Percentiles rank a stretch among this genome's conserved stretches.
Conservation (phyloP, 2,797 vertebrate genomes). For the Octomys mimax region DNA sequence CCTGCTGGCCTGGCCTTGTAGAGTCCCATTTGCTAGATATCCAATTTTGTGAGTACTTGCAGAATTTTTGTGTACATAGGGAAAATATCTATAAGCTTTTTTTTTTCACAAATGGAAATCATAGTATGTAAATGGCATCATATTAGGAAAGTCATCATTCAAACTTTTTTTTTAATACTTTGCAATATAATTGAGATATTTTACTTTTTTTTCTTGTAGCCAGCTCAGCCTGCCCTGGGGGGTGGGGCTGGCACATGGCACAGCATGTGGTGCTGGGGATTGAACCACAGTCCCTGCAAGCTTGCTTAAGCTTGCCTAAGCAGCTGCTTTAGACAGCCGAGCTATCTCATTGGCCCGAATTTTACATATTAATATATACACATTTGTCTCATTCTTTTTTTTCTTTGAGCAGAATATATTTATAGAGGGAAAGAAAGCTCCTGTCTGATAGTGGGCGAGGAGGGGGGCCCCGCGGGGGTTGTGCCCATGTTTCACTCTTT, state of each 20-base stretch:
- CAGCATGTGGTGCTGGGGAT: too few species aligned
- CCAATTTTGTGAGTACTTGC: not conserved
- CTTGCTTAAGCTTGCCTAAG: too few species aligned
- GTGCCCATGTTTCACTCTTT: not conserved
- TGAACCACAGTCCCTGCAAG: too few species aligned
- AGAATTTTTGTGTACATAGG: slow-evolving; percentile 3
- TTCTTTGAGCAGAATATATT: too few species aligned
- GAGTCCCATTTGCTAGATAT: not conserved
- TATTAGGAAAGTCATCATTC: not conserved
- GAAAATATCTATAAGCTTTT: not conserved
- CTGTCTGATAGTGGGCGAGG: too few species aligned
- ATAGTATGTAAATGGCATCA: not conserved
- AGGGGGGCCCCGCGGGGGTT: too few species aligned
- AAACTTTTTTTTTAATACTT: slow-evolving; percentile 11
- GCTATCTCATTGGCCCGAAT: too few species aligned
- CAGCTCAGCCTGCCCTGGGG: too few species aligned
- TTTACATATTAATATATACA: not conserved
- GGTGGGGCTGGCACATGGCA: too few species aligned
- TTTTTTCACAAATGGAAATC: slow-evolving; percentile 20
- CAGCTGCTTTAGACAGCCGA: too few species aligned
- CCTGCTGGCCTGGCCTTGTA: not conserved
- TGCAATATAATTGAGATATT: slow-evolving; percentile 36
- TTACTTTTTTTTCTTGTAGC: too few species aligned
- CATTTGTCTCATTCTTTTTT: slow-evolving; percentile 25
- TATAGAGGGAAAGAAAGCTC: too few species aligned